These are phyloP conservation scores for Mechanitis mazaeus DNA, from an alignment of 2,888 invertebrate genomes.

Conservation along the genomic window DNA sequence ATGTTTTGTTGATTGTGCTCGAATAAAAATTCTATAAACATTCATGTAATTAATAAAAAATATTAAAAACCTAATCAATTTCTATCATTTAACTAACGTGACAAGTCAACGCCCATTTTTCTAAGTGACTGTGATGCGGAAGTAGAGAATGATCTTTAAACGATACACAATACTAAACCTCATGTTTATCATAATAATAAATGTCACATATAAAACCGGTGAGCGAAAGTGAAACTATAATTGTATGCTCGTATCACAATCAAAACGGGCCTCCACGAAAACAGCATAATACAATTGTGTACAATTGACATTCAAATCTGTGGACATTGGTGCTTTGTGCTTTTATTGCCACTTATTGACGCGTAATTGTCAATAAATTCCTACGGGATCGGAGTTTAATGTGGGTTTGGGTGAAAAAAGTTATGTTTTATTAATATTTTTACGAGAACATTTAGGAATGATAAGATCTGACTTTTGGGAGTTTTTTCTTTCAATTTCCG, in stretches of 20 bases:
- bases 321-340: constrained; percentile 73
- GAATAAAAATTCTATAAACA: not conserved
- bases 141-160: constrained; percentile 53
- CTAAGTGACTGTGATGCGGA: constrained; percentile 36
- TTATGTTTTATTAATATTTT: constrained; percentile 78
- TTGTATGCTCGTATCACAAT: constrained; percentile 68
- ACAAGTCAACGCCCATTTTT: no score
- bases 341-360: constrained; percentile 75
- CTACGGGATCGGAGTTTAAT: constrained; percentile 75
- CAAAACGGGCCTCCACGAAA: constrained; percentile 73
- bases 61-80: no score
- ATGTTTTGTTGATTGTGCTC: not conserved
- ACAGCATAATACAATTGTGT: constrained; percentile 73
- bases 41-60: not conserved
- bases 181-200: constrained; percentile 70
- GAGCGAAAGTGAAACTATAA: constrained; percentile 67
- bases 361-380: constrained; percentile 77
- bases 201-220: constrained; percentile 58
- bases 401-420: constrained; percentile 77
- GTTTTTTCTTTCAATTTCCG: constrained; percentile 77
- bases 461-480: constrained; percentile 74
- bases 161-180: constrained; percentile 55
- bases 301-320: constrained; percentile 77
- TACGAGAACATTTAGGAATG: constrained; percentile 74
- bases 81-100: no score